Conservation (phyloP, 2,888 invertebrate species). For the Drosophila vallismaia region DNA sequence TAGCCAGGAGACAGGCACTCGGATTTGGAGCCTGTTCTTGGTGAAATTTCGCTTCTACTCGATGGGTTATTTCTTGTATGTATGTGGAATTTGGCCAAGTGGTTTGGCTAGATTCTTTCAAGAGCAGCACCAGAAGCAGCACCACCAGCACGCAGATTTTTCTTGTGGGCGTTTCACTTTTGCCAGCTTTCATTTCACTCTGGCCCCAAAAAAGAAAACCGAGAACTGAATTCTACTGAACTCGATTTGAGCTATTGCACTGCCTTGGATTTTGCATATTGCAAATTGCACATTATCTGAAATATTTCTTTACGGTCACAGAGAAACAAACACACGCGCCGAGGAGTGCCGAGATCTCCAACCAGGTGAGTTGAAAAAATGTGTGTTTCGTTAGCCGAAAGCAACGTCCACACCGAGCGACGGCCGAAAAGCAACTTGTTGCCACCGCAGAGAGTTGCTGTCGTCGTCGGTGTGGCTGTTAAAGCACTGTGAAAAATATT, state of each 20-base stretch:
- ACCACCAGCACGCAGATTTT: constrained; percentile 39
- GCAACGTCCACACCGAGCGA: constrained; percentile 46
- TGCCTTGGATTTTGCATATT: constrained; percentile 17
- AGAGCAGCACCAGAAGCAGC: constrained; percentile 25
- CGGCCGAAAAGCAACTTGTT: constrained; percentile 65
- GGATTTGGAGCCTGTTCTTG: constrained; percentile 70
- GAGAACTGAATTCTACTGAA: constrained; percentile 11
- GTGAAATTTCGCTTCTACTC: constrained; percentile 64
- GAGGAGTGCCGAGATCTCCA: constrained; percentile 28
- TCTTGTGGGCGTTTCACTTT: constrained; percentile 76
- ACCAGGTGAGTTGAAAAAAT: background rate
- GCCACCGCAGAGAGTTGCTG: constrained; percentile 31
- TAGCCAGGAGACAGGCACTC: constrained; percentile 9
- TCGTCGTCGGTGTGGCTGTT: constrained; percentile 29
- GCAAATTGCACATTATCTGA: constrained; percentile 25
- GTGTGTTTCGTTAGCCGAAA: background rate
- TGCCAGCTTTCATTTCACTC: constrained; percentile 73
- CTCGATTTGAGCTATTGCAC: constrained; percentile 14
- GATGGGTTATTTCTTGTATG: constrained; percentile 51
- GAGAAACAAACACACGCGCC: constrained; percentile 26
- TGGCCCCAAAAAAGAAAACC: constrained; percentile 25
- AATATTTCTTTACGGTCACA: constrained; percentile 17
- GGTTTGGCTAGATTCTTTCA: constrained; percentile 77
- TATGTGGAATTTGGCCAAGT: constrained; percentile 72
- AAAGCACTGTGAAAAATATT: too few species aligned